Conservation (phyloP, 2,113 vertebrate genomes). For the Cisticola juncidis region DNA sequence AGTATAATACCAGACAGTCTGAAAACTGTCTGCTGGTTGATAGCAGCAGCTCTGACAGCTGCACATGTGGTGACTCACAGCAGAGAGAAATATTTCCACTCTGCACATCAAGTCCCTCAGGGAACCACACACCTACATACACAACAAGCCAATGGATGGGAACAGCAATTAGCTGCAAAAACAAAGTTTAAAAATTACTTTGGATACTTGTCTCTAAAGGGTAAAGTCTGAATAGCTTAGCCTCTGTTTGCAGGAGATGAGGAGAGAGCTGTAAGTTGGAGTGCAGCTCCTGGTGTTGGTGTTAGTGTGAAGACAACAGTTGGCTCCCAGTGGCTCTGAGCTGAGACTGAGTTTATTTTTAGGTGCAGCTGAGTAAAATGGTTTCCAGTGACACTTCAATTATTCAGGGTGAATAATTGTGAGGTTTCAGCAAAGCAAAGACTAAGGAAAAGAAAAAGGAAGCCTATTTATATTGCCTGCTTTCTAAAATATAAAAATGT, state of each 20-base stretch:
- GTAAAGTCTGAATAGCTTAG: not conserved
- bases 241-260: not conserved
- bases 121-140: not conserved
- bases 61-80: not conserved
- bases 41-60: not conserved
- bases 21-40: not conserved
- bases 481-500: not conserved
- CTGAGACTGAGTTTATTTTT: constrained; percentile 26
- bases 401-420: not conserved
- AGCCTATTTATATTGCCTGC: not conserved
- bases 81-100: not conserved
- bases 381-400: constrained; percentile 23
- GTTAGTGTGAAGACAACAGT: not conserved
- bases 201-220: not conserved
- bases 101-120: not conserved
- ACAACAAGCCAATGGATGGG: not conserved
- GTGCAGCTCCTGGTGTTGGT: not conserved
- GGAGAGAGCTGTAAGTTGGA: not conserved
- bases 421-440: not conserved
- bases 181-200: not conserved
- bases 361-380: constrained; percentile 2
- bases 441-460: not conserved
- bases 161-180: not conserved
- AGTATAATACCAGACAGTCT: not conserved
- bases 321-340: not conserved